A percentile compares a stretch with the other conserved stretches of the same genome.
Evolutionary conservation across 2,888 invertebrate species (phyloP).

Genomic region (Disparrhopalites patrizii): DNA sequence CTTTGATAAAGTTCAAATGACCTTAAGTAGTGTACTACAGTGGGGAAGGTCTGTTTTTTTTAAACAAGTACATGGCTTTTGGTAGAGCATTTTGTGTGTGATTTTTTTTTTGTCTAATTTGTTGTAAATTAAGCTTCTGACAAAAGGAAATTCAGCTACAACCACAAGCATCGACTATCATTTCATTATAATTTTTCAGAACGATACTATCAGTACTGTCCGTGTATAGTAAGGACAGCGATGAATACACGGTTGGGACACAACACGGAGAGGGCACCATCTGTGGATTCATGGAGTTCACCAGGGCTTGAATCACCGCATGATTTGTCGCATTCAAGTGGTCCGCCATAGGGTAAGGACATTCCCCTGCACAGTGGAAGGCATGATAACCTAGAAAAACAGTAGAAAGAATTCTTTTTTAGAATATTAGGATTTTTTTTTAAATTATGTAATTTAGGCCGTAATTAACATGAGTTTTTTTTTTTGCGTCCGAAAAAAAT

Average conservation of each 20-base stretch:
- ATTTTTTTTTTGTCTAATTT: slow-evolving; percentile 3
- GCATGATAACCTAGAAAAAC: slow-evolving; percentile 75
- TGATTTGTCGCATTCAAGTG: slow-evolving; percentile 97
- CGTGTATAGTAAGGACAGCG: slow-evolving; percentile 94
- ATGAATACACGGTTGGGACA: slow-evolving; percentile 88
- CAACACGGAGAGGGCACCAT: slow-evolving; percentile 95
- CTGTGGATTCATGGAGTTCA: slow-evolving; percentile 86
- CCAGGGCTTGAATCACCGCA: slow-evolving; percentile 95
- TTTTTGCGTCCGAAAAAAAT: no score
- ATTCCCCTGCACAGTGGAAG: slow-evolving; percentile 92
- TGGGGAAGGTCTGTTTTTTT: no score
- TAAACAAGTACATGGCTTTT: no score
- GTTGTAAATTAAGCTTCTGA: no score
- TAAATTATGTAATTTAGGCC: no score
- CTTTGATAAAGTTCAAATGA: no score
- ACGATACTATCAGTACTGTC: slow-evolving; percentile 93
- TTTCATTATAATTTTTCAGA: slow-evolving; percentile 97
- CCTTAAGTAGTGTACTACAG: no score
- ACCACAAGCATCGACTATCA: slow-evolving; percentile 97
- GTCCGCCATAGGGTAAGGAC: slow-evolving; percentile 87
- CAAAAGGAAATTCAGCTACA: slow-evolving; percentile 67
- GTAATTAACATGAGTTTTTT: no score
- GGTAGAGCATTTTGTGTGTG: neutral
- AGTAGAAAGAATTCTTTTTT: neutral
- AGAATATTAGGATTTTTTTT: no score